These are phyloP conservation scores for Camarhynchus parvulus DNA, from an alignment of 2,113 vertebrate species.

Conservation along the genomic window DNA sequence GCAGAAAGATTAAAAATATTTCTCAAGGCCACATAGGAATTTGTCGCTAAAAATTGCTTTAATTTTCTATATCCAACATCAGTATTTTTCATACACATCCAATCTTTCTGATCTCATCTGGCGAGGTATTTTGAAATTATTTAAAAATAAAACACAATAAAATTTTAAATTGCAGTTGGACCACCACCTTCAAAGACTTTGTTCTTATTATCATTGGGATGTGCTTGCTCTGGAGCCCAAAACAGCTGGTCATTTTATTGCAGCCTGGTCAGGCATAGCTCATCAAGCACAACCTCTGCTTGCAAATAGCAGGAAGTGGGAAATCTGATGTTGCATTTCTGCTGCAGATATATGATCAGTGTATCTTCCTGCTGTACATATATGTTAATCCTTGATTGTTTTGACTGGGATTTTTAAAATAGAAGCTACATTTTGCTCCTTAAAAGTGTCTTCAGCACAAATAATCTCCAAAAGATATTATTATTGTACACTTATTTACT, in stretches of 20 bases:
- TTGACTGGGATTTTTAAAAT: not conserved
- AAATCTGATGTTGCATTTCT: not conserved
- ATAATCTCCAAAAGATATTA: not conserved
- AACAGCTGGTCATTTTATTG: not conserved
- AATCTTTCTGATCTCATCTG: not conserved
- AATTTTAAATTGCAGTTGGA: not conserved
- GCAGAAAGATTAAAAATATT: not conserved
- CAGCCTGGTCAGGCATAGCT: not conserved
- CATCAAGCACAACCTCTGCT: not conserved
- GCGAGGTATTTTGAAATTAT: not conserved
- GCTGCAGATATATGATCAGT: not conserved
- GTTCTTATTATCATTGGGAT: not conserved
- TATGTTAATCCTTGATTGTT: not conserved
- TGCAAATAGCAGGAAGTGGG: not conserved
- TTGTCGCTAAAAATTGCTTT: not conserved
- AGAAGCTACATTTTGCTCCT: not conserved
- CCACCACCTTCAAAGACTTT: not conserved
- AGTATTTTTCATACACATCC: not conserved
- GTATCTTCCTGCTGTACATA: not conserved
- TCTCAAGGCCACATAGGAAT: not conserved
- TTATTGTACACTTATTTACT: not conserved
- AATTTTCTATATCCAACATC: not conserved
- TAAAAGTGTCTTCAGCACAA: not conserved
- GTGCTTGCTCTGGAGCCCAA: not conserved
- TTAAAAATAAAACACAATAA: not conserved